Conservation (phyloP, 2,113 vertebrate genomes). For the Phocoena phocoena region DNA sequence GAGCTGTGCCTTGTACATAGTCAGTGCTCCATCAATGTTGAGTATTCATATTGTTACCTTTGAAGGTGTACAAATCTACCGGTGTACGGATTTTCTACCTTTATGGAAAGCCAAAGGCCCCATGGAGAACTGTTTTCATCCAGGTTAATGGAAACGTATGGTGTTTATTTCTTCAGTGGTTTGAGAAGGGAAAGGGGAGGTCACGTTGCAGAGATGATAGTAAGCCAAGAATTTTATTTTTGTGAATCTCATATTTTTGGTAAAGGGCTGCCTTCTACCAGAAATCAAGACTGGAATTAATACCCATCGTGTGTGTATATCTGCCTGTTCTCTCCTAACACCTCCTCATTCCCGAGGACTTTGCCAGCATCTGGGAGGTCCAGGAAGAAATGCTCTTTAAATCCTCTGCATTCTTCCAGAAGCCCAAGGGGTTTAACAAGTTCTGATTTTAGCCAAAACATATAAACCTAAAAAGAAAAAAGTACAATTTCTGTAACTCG, state of each 20-base stretch:
- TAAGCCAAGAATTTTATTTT: constrained; percentile 43
- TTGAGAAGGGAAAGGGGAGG: not conserved
- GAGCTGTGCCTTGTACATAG: not conserved
- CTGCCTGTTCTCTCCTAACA: constrained; percentile 57
- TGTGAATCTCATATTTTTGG: not conserved
- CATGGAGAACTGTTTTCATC: not conserved
- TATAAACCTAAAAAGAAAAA: constrained; percentile 5
- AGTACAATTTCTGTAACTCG: not conserved
- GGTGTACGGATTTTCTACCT: not conserved
- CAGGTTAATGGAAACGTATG: not conserved
- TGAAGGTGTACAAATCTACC: not conserved
- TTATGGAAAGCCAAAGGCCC: not conserved
- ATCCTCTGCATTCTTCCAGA: constrained; percentile 64
- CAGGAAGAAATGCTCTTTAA: constrained; percentile 58
- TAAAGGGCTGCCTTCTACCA: constrained; percentile 15
- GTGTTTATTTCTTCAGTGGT: not conserved
- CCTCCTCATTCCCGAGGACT: constrained; percentile 37
- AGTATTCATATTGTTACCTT: not conserved
- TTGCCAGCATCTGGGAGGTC: constrained; percentile 59
- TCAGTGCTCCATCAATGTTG: not conserved
- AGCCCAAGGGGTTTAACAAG: constrained; percentile 57
- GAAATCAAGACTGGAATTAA: constrained; percentile 24
- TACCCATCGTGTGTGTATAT: not conserved
- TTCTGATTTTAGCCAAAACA: constrained; percentile 63
- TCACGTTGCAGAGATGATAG: not conserved